These are phyloP conservation scores for Alauda arvensis DNA, from an alignment of 2,797 vertebrate genomes.

Conservation along the genomic window DNA sequence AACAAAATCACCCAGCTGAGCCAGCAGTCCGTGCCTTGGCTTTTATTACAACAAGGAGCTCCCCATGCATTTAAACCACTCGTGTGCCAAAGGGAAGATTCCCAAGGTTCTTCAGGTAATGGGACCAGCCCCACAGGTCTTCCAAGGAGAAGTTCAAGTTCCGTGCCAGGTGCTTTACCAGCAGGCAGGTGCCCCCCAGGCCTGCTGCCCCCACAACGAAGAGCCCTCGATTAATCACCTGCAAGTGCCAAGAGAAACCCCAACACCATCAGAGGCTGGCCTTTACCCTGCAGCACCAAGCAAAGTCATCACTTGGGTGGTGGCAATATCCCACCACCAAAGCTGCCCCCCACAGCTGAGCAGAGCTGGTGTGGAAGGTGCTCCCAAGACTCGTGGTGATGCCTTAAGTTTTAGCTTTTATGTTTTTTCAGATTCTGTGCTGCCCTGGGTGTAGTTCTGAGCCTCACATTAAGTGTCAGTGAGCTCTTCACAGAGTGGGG, in stretches of 20 bases:
- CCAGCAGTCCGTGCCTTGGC: fast-evolving
- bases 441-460: no score
- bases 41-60: background rate
- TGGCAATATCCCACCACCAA: background rate
- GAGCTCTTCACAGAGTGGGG: no score
- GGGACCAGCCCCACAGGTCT: slow-evolving; percentile 69
- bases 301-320: background rate
- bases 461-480: no score
- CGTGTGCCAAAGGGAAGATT: background rate
- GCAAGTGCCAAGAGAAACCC: slow-evolving; percentile 24
- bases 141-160: slow-evolving; percentile 49
- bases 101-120: slow-evolving; percentile 33
- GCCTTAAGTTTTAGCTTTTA: no score
- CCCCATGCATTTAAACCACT: background rate
- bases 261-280: background rate
- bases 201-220: slow-evolving; percentile 67
- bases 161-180: slow-evolving; percentile 62
- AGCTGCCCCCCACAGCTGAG: background rate
- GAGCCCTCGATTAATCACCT: slow-evolving; percentile 83
- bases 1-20: background rate
- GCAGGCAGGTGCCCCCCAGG: slow-evolving; percentile 69
- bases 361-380: background rate
- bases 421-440: no score
- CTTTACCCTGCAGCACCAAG: background rate
- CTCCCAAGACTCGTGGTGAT: background rate